Conservation (phyloP, 92 coral and sea anemone species). For the Muricea muricata region DNA sequence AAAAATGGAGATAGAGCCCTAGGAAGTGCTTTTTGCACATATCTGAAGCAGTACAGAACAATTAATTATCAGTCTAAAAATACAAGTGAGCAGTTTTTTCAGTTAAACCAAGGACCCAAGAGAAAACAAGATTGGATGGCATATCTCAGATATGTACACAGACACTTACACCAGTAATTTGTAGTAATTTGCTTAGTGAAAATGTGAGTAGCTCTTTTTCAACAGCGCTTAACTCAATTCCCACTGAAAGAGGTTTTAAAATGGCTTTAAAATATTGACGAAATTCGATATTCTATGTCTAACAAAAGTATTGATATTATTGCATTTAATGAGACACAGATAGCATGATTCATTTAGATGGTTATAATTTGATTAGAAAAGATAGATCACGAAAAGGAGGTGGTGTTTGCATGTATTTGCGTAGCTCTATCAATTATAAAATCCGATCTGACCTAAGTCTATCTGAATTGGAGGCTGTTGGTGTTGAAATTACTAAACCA, state of each 20-base stretch:
- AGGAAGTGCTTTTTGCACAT: not conserved
- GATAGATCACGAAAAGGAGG: conserved; percentile 15
- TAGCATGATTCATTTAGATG: not conserved
- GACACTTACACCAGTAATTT: not conserved
- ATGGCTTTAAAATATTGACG: conserved; percentile 6
- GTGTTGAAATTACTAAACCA: not conserved
- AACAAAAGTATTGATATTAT: not conserved
- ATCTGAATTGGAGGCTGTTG: conserved; percentile 6
- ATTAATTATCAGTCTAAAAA: too few relatives aligned
- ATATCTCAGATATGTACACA: not conserved
- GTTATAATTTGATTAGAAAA: conserved; percentile 5
- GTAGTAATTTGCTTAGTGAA: not conserved
- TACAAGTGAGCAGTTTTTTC: not conserved
- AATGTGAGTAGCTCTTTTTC: conserved; percentile 12
- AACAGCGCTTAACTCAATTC: not conserved
- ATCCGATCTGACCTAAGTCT: not conserved
- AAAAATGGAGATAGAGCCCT: not conserved
- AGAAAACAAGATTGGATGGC: not conserved
- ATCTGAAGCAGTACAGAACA: too few relatives aligned
- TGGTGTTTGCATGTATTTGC: conserved; percentile 1
- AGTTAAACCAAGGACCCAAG: not conserved
- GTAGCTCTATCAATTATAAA: conserved; percentile 3
- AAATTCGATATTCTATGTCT: conserved; percentile 12
- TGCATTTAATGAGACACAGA: not conserved
- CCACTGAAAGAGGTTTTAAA: conserved; percentile 20